phyloP scores from a whole-genome alignment of 2,888 invertebrate species.

The Leucophenga montana region DNA sequence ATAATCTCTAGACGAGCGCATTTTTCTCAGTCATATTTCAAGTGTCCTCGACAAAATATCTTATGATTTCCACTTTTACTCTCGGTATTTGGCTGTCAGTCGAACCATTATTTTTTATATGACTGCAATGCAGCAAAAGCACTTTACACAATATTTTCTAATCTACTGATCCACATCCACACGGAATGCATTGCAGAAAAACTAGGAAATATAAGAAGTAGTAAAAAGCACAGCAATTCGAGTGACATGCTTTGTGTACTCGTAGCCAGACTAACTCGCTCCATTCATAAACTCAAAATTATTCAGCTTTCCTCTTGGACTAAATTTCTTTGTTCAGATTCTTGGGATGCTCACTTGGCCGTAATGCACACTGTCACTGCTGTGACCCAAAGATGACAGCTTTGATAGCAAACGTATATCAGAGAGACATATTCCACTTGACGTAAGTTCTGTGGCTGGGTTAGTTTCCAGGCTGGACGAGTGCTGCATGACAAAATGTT shows the following conservation, averaged over 20 bases:
- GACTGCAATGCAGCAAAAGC: slow-evolving; percentile 16
- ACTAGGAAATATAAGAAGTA: neutral
- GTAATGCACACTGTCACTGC: slow-evolving; percentile 44
- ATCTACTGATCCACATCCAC: slow-evolving; percentile 15
- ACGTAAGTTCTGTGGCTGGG: slow-evolving; percentile 44
- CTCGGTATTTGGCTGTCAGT: neutral
- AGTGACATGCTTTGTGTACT: slow-evolving; percentile 19
- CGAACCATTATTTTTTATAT: neutral
- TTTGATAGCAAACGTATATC: slow-evolving; percentile 56
- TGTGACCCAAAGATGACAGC: slow-evolving; percentile 54
- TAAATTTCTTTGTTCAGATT: slow-evolving; percentile 20
- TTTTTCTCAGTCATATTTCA: neutral
- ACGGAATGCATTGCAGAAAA: neutral
- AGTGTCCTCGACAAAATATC: slow-evolving; percentile 37
- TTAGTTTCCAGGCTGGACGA: no score
- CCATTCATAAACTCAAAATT: no score
- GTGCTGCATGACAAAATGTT: no score
- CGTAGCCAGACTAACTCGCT: no score
- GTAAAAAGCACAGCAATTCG: slow-evolving; percentile 4
- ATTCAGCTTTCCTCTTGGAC: neutral
- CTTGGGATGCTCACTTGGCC: slow-evolving; percentile 2
- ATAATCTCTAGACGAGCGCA: no score
- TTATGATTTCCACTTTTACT: slow-evolving; percentile 42
- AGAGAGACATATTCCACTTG: slow-evolving; percentile 49
- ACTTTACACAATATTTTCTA: slow-evolving; percentile 13